These are phyloP conservation scores for Siderastrea radians DNA, from an alignment of 92 coral and sea anemone species.

Conservation along the genomic window DNA sequence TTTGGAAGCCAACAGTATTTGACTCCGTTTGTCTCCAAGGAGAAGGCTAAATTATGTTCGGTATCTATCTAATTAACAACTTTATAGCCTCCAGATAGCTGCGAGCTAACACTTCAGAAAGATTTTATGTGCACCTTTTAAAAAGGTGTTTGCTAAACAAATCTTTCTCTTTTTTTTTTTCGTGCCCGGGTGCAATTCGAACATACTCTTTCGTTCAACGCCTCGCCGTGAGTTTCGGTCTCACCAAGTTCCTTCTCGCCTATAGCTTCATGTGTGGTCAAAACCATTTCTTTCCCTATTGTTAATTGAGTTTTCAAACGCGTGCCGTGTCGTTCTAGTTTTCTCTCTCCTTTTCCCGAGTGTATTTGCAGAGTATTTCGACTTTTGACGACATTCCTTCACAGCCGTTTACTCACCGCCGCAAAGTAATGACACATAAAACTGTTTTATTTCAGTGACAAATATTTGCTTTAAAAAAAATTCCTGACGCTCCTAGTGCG, in stretches of 20 bases:
- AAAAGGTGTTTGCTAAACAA: slow-evolving; percentile 34
- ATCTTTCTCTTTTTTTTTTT: slow-evolving; percentile 26
- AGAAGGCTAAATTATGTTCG: slow-evolving; percentile 29
- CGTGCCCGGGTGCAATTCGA: background rate
- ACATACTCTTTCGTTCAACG: background rate
- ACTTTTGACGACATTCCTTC: slow-evolving; percentile 44
- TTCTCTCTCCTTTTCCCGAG: background rate
- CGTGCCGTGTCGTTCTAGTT: background rate
- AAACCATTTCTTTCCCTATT: background rate
- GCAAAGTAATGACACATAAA: slow-evolving; percentile 50
- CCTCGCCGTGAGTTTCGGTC: background rate
- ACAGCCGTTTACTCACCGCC: slow-evolving; percentile 27
- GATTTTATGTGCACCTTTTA: slow-evolving; percentile 9
- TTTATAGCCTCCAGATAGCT: slow-evolving; percentile 24
- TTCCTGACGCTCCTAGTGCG: slow-evolving; percentile 46
- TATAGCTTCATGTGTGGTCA: slow-evolving; percentile 11
- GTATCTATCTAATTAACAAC: slow-evolving; percentile 41
- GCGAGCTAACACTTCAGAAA: slow-evolving; percentile 4
- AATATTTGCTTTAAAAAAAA: slow-evolving; percentile 54
- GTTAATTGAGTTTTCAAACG: background rate
- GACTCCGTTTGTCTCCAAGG: slow-evolving; percentile 45
- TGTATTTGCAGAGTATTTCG: slow-evolving; percentile 27
- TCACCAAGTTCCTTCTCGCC: background rate
- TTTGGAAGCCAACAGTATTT: slow-evolving; percentile 5
- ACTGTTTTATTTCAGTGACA: slow-evolving; percentile 44